A percentile compares a stretch with the other conserved stretches of the same genome.
Conservation (phyloP, 2,888 invertebrate species). For the Blera fallax region DNA sequence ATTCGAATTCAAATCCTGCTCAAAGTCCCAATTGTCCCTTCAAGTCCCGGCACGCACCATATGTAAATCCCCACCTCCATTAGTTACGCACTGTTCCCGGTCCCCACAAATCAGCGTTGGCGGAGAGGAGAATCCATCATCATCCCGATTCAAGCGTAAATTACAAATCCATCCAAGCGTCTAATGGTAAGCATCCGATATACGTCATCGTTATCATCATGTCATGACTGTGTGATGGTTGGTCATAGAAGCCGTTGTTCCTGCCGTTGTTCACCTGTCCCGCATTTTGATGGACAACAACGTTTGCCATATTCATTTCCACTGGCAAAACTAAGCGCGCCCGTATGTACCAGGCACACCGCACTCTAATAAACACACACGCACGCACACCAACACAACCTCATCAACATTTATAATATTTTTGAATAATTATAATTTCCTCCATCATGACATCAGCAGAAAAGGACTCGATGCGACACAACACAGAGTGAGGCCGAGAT, state of each 20-base stretch:
- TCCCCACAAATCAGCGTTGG: conserved; percentile 18
- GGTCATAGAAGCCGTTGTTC: conserved; percentile 34
- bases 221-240: conserved; percentile 51
- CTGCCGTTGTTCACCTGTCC: conserved; percentile 58
- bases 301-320: conserved; percentile 53
- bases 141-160: conserved; percentile 64
- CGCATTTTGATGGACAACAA: conserved; percentile 67
- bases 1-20: too few relatives aligned
- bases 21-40: too few relatives aligned
- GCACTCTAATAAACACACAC: neutral
- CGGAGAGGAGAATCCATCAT: conserved; percentile 51
- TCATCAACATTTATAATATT: conserved; percentile 68
- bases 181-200: conserved; percentile 69
- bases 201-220: conserved; percentile 69
- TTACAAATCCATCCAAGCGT: conserved; percentile 69
- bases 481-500: neutral
- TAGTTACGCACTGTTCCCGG: neutral
- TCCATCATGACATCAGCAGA: conserved; percentile 59
- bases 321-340: conserved; percentile 47
- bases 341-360: conserved; percentile 22
- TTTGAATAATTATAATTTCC: conserved; percentile 72
- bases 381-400: conserved; percentile 6
- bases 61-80: neutral
- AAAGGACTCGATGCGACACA: conserved; percentile 48
- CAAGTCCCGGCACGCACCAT: neutral